Evolutionary conservation across 2,888 invertebrate species (phyloP).

Genomic region (Andrena camellia): DNA sequence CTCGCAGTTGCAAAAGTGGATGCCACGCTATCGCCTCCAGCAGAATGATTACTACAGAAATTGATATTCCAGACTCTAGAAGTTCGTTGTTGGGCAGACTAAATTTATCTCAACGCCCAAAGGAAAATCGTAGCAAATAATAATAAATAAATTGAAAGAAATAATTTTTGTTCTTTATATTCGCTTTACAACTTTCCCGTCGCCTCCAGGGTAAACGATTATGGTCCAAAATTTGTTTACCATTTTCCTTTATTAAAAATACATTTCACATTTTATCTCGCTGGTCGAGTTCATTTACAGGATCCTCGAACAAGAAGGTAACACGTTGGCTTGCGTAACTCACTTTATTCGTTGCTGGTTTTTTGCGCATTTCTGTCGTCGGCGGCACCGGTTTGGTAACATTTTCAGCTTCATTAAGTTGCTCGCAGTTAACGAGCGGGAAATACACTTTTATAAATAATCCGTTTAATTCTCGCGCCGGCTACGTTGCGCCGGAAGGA

Average conservation of each 20-base stretch:
- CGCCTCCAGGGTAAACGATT: no score
- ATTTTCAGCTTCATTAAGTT: constrained; percentile 18
- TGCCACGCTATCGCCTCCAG: background rate
- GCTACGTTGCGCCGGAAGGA: background rate
- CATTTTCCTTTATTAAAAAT: no score
- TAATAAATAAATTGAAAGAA: no score
- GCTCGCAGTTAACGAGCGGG: constrained; percentile 1
- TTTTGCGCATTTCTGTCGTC: background rate
- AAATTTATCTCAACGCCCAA: background rate
- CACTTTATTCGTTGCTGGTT: background rate
- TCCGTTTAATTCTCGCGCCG: constrained; percentile 11
- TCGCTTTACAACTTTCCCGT: no score
- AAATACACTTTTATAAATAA: constrained; percentile 25
- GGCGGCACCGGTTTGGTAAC: background rate
- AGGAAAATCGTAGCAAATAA: no score
- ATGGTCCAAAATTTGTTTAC: no score
- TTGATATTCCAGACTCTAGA: background rate
- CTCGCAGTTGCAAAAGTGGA: background rate
- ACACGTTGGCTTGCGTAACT: background rate
- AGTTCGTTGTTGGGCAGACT: background rate
- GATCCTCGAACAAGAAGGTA: background rate
- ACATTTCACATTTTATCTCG: no score
- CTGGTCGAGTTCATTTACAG: no score
- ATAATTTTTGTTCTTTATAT: no score
- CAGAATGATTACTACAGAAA: background rate